Conservation (phyloP, 92 coral and sea anemone genomes). For the Montipora capitata region DNA sequence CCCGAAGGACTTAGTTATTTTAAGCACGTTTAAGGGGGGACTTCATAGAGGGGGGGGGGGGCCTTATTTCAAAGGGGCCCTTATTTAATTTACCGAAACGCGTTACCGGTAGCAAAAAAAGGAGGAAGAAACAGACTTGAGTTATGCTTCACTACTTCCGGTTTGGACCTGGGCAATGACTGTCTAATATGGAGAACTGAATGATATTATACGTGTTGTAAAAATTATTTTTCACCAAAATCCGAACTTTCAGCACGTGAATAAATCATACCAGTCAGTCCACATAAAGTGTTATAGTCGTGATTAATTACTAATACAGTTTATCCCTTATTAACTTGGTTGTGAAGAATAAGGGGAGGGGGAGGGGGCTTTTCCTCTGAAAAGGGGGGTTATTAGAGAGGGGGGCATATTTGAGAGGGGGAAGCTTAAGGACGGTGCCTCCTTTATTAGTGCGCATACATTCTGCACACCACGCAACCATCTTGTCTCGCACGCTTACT, state of each 20-base stretch:
- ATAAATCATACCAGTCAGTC: slow-evolving; percentile 22
- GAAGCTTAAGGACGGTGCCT: slow-evolving; percentile 28
- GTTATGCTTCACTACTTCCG: slow-evolving; percentile 16
- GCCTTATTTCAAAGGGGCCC: slow-evolving; percentile 16
- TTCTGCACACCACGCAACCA: slow-evolving; percentile 31
- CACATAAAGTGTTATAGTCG: slow-evolving; percentile 23
- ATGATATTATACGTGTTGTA: slow-evolving; percentile 9
- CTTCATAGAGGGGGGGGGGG: slow-evolving; percentile 9
- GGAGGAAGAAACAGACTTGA: slow-evolving; percentile 21
- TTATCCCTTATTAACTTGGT: slow-evolving; percentile 6
- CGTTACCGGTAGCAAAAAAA: slow-evolving; percentile 4
- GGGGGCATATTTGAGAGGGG: slow-evolving; percentile 6
- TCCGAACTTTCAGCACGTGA: slow-evolving; percentile 19
- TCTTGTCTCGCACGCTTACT: slow-evolving; percentile 28
- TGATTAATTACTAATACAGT: background rate
- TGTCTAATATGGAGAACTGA: slow-evolving; percentile 13
- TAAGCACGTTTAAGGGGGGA: slow-evolving; percentile 22
- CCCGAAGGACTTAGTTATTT: slow-evolving; percentile 14
- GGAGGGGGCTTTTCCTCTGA: slow-evolving; percentile 20
- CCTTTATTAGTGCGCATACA: slow-evolving; percentile 14
- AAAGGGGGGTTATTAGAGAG: background rate
- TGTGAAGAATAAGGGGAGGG: background rate
- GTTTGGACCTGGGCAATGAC: slow-evolving; percentile 13
- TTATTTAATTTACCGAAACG: slow-evolving; percentile 6
- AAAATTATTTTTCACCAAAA: slow-evolving; percentile 4